A percentile compares a stretch with the other conserved stretches of the same genome.
Evolutionary conservation across 35 echinoderm and acorn worm species (phyloP).

Genomic region (Ophiothrix spiculata): DNA sequence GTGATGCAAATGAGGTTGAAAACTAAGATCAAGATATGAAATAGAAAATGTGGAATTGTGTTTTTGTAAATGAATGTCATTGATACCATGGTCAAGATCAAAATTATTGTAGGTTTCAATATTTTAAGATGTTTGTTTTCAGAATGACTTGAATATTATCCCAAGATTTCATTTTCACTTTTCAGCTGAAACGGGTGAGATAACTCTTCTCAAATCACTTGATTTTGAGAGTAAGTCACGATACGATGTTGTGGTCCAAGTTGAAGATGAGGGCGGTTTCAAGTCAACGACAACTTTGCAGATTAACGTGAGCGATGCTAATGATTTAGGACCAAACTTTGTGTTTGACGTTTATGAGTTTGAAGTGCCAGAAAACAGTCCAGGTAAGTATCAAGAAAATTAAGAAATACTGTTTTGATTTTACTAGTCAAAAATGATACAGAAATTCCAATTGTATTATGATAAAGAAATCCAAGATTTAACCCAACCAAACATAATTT

Average conservation of each 20-base stretch:
- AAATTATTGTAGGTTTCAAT: too few species aligned
- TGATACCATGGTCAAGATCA: too few species aligned
- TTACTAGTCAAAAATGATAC: too few species aligned
- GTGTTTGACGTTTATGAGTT: constrained; percentile 35
- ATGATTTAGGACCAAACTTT: constrained; percentile 57
- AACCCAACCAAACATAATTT: too few species aligned
- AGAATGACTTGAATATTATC: too few species aligned
- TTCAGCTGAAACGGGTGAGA: constrained; percentile 48
- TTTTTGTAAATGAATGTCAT: too few species aligned
- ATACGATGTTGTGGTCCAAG: constrained; percentile 56
- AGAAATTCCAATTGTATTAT: too few species aligned
- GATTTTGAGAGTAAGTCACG: constrained; percentile 51
- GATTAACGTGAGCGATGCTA: constrained; percentile 61
- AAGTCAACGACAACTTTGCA: constrained; percentile 21
- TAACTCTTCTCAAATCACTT: constrained; percentile 44
- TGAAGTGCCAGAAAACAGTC: constrained; percentile 41
- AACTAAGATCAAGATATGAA: too few species aligned
- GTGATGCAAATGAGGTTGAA: too few species aligned
- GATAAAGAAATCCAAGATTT: background rate
- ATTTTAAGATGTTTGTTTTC: too few species aligned
- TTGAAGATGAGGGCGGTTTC: constrained; percentile 39
- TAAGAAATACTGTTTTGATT: too few species aligned
- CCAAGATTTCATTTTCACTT: background rate
- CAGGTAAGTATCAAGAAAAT: background rate
- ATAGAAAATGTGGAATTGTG: too few species aligned